Evolutionary conservation across 2,888 invertebrate species (phyloP).

Genomic region (Adela reaumurella): DNA sequence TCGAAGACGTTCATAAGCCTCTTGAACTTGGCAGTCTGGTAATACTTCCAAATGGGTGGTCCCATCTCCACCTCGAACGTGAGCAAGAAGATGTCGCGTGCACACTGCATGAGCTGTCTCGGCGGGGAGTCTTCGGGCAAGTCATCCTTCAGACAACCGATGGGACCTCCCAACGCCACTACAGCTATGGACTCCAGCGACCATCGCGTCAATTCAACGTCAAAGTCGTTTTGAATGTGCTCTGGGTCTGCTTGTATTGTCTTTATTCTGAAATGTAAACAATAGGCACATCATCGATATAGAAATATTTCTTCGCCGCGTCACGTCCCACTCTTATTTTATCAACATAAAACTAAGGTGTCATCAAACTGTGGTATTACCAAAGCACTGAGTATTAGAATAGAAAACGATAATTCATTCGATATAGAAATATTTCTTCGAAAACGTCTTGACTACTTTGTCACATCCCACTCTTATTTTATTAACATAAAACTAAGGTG

Average conservation of each 20-base stretch:
- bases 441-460: no score
- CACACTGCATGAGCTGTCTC: constrained; percentile 24
- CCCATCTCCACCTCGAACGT: constrained; percentile 27
- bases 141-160: constrained; percentile 31
- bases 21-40: constrained; percentile 28
- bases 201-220: constrained; percentile 58
- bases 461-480: no score
- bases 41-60: constrained; percentile 29
- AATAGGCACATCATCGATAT: no score
- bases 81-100: constrained; percentile 25
- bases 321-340: no score
- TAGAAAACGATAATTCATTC: no score
- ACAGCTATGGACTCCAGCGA: constrained; percentile 54
- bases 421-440: no score
- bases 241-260: constrained; percentile 21
- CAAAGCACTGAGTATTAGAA: no score
- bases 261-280: constrained; percentile 25
- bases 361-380: no score
- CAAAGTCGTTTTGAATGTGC: constrained; percentile 37
- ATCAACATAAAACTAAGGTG: no score
- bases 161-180: constrained; percentile 31
- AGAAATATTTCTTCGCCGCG: no score
- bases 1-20: constrained; percentile 30
- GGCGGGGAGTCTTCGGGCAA: constrained; percentile 27
- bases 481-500: no score